A percentile compares a stretch with the other conserved stretches of the same genome.
Conservation (phyloP, 1,140 invertebrate species). For the Caenorhabditis inopinata region DNA sequence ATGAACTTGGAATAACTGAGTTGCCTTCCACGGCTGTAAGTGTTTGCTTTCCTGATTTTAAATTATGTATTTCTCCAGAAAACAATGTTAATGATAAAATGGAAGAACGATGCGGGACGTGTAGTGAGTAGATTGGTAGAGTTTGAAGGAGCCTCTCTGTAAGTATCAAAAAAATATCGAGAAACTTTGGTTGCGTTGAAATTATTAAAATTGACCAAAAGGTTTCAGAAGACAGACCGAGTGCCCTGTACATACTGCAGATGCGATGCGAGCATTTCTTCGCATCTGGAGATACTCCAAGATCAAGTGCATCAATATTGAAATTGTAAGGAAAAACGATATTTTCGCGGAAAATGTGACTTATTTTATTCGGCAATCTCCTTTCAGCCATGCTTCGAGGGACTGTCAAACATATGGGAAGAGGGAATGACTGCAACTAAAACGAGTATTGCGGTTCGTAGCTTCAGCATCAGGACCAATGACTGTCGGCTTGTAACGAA, state of each 20-base stretch:
- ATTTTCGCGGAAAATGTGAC: background rate
- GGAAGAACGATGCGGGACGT: background rate
- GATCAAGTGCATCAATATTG: background rate
- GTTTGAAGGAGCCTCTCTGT: background rate
- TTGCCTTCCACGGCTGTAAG: background rate
- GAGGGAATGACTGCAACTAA: background rate
- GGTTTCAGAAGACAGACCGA: background rate
- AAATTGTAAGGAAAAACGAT: background rate
- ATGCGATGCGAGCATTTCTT: background rate
- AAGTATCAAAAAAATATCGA: background rate
- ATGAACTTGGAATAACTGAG: background rate
- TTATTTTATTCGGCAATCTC: too few relatives aligned
- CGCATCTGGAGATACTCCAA: background rate
- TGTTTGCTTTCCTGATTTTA: background rate
- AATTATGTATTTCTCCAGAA: background rate
- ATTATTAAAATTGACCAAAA: too few relatives aligned
- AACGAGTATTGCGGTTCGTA: background rate
- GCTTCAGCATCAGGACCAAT: background rate
- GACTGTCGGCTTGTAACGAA: slow-evolving; percentile 8
- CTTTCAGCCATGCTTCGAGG: slow-evolving; percentile 13
- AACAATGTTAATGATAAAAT: slow-evolving; percentile 12
- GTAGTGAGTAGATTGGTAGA: slow-evolving; percentile 12
- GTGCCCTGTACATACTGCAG: background rate
- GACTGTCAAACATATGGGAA: background rate
- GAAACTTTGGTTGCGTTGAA: background rate